Evolutionary conservation across 2,113 vertebrate genomes (phyloP).

Genomic region (Phalacrocorax pelagicus): DNA sequence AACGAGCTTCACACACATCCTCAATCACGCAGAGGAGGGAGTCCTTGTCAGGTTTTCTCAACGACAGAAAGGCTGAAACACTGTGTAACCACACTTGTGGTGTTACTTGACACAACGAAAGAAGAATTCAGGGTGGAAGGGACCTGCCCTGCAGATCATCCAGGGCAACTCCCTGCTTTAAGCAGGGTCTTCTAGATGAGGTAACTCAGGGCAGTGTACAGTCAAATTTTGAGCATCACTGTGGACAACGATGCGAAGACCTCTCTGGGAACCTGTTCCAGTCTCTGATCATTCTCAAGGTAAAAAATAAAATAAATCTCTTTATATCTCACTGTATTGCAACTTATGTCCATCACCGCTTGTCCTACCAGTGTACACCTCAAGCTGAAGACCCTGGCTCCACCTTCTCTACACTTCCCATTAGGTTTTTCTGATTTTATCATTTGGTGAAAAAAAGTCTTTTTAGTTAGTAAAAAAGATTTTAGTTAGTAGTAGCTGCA

Average conservation of each 20-base stretch:
- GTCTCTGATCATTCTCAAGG: neutral
- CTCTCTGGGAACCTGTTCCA: neutral
- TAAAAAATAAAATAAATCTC: neutral
- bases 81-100: fast-evolving
- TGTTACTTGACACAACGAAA: neutral
- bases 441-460: neutral
- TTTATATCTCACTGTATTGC: neutral
- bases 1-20: neutral
- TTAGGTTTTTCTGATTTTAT: neutral
- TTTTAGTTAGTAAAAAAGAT: too few relatives aligned
- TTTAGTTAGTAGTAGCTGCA: neutral
- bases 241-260: neutral
- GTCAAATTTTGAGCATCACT: neutral
- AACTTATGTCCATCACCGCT: neutral
- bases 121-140: neutral
- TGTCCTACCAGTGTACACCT: neutral
- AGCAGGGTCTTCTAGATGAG: neutral
- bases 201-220: fast-evolving
- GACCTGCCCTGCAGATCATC: neutral
- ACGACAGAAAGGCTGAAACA: neutral
- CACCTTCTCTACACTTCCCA: neutral
- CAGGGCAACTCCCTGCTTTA: neutral
- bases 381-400: neutral
- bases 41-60: neutral
- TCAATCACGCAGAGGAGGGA: neutral